Base-by-base conservation (phyloP, 1,140 invertebrate species). In the Probaryconus sp. region DNA sequence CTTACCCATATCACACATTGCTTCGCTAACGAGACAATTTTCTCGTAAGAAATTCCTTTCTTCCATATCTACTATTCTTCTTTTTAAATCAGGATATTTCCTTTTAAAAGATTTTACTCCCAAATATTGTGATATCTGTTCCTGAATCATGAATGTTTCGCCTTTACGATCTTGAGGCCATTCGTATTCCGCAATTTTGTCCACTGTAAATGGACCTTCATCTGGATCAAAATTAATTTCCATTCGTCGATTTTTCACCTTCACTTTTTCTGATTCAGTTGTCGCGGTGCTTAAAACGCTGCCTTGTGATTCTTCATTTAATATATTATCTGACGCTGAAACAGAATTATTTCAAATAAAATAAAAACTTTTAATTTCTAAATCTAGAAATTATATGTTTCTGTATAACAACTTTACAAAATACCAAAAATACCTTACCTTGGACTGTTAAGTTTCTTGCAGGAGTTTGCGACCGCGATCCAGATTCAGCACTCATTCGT, bases 91-190 rank as follows among this genome's bases (percentile, higher is more conserved):
- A 30, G 97, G 96, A 88, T 98, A 98, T 84, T 97, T 96, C 69
- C 97, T 90, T 85, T 98, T 98, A 83, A 99, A 98, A 21, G 96
- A 97, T 79, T 97, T 98, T 9, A 98, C 93, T 9, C 94, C 94
- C 14, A 99, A 88, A 87, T 94, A 98, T 78, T 97, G 94, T 0
- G 95, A 94, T 37, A 98, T 93, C 88, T 98, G 95, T 87, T 97
- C 96, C 81, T 97, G 96, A 35, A 97, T 90, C 91, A 97, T 94
- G 78, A 91, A 95, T 3, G 92, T 92, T 64, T 95, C 93, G 24
- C 89, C 87, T 67, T 89, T 92, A 16, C 91, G 90, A 68, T 93
- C 91, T 26, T 92, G 90, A 3, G 96, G 95, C 97, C 97, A 98
- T 77, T 94, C 94, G 82, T 99, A 98, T 84, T 98, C 97, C 71